Evolutionary conservation across 2,797 vertebrate species (phyloP).

Genomic region (Thaleichthys pacificus): DNA sequence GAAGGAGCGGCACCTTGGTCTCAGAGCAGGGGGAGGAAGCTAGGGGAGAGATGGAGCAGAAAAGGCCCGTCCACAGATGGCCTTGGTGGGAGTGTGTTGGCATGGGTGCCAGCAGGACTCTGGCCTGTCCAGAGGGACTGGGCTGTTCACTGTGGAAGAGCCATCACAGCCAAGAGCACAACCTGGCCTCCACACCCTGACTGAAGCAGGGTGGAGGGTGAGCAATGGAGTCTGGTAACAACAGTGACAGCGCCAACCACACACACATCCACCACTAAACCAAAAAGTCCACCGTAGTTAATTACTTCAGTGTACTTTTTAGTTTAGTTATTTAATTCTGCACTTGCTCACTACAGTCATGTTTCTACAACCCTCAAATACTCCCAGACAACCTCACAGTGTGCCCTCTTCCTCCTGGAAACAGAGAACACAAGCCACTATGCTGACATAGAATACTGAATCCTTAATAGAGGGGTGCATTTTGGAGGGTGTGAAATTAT

Average conservation of each 20-base stretch:
- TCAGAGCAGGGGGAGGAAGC: slow-evolving; percentile 53
- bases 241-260: slow-evolving; percentile 61
- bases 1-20: slow-evolving; percentile 55
- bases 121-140: slow-evolving; percentile 74
- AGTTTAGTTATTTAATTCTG: too few relatives aligned
- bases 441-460: slow-evolving; percentile 45
- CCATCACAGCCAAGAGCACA: slow-evolving; percentile 69
- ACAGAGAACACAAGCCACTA: not conserved
- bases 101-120: slow-evolving; percentile 73
- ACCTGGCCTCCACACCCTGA: slow-evolving; percentile 64
- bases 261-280: slow-evolving; percentile 36
- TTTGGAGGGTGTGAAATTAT: slow-evolving; percentile 51
- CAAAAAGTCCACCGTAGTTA: slow-evolving; percentile 60
- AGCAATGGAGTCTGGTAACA: slow-evolving; percentile 61
- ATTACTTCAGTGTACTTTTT: slow-evolving; percentile 42
- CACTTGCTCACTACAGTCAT: not conserved
- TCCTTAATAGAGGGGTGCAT: slow-evolving; percentile 42
- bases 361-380: not conserved
- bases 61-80: slow-evolving; percentile 79
- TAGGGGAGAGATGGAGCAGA: slow-evolving; percentile 55
- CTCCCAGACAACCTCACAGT: not conserved
- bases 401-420: not conserved
- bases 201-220: slow-evolving; percentile 60
- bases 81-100: slow-evolving; percentile 77
- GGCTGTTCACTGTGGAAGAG: slow-evolving; percentile 65